phyloP scores from a whole-genome alignment of 2,888 invertebrate genomes.

The Parelbella ahira region DNA sequence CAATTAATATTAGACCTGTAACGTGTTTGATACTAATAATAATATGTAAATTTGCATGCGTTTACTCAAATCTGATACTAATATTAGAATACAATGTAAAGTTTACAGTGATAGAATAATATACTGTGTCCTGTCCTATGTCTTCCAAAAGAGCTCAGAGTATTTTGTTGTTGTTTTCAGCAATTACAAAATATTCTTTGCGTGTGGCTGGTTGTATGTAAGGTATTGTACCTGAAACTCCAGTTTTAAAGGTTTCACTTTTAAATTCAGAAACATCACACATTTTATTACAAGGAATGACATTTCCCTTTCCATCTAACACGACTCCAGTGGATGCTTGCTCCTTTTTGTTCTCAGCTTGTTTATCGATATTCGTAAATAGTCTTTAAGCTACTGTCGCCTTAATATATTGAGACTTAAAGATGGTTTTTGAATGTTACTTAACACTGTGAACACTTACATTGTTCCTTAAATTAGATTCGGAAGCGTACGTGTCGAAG shows the following conservation, averaged over 20 bases:
- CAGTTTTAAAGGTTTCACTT: constrained; percentile 62
- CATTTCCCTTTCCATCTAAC: constrained; percentile 51
- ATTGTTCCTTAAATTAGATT: constrained; percentile 13
- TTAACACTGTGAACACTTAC: not conserved
- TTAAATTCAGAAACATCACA: constrained; percentile 68
- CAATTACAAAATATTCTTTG: constrained; percentile 91
- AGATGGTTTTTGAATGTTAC: constrained; percentile 24
- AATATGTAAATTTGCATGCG: constrained; percentile 15
- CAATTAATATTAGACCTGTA: constrained; percentile 1
- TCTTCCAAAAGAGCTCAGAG: constrained; percentile 57
- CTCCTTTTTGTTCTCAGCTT: constrained; percentile 35
- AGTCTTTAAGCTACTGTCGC: constrained; percentile 18
- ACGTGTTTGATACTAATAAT: constrained; percentile 2
- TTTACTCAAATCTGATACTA: not conserved
- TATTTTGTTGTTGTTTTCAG: constrained; percentile 83
- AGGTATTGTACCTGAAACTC: constrained; percentile 83
- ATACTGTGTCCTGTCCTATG: constrained; percentile 25
- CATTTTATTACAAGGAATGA: constrained; percentile 63
- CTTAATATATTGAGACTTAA: constrained; percentile 1
- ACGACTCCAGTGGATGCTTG: constrained; percentile 44
- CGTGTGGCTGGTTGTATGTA: constrained; percentile 92
- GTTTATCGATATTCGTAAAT: constrained; percentile 26
- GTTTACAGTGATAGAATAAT: constrained; percentile 14
- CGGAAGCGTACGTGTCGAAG: constrained; percentile 13
- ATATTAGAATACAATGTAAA: constrained; percentile 7